Evolutionary conservation across 2,888 invertebrate species (phyloP), one percentile per base, ranked within the genome.

Genomic region (Protodeltote pygarga): DNA sequence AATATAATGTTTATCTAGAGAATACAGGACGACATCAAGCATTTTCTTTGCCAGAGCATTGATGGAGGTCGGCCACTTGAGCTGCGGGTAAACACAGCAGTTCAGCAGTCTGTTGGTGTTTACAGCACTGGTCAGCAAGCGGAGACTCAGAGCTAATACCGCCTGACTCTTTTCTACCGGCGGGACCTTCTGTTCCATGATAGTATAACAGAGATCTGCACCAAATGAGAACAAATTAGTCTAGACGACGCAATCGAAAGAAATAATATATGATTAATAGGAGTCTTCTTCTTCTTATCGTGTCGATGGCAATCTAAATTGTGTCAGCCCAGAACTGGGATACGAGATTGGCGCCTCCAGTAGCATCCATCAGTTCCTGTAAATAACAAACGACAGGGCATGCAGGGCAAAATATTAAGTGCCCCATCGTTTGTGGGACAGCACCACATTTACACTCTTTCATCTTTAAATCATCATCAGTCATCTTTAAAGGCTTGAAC

Each of bases 101-200:
- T 34, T 41, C 6, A 87, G 17, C 0, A 34, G 49, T 1, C 20
- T 5, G 2, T 65, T 51, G 0, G 16, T 6, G 1, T 61, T 63
- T 3, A 79, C 46, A 0, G 79, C 75, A 19, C 78, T 82, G 1
- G 85, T 76, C 10, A 90, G 55, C 15, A 91, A 19, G 0, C 83
- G 75, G 1, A 89, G 58, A 8, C 70, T 58, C 0, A 89, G 42
- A 0, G 79, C 66, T 2, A 90, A 46, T 5, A 90, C 73, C 0
- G 67, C 77, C 42, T 90, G 91, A 3, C 75, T 70, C 45, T 77
- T 85, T 42, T 87, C 86, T 2, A 87, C 64, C 0, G 87, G 89
- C 0, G 88, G 88, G 0, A 59, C 20, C 46, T 83, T 83, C 42
- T 87, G 79, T 0, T 61, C 58, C 10, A 89, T 38, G 1, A 90